A percentile compares a stretch with the other conserved stretches of the same genome.
These are phyloP conservation scores for Phylloscopus whistleri DNA, from an alignment of 2,113 vertebrate species.

Conservation along the genomic window DNA sequence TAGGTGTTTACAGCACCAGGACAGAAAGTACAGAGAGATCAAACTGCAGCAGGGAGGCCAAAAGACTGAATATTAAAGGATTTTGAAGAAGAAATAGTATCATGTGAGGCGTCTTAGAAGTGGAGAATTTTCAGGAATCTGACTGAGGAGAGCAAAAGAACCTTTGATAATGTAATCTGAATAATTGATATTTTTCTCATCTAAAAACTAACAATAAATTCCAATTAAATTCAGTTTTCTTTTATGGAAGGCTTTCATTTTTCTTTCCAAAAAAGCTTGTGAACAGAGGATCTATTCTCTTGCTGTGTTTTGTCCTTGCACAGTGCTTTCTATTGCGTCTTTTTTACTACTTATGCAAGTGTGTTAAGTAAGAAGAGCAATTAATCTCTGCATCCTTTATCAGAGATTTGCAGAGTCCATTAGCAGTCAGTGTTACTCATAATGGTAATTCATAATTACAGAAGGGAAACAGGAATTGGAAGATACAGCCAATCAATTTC, in stretches of 20 bases:
- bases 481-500: neutral
- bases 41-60: neutral
- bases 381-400: neutral
- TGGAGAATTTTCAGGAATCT: slow-evolving; percentile 5
- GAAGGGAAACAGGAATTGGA: neutral
- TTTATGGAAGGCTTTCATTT: neutral
- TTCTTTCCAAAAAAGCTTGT: neutral
- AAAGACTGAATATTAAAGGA: neutral
- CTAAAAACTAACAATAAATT: slow-evolving; percentile 22
- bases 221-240: neutral
- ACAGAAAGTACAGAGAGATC: neutral
- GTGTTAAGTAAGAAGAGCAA: neutral
- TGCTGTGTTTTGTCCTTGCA: slow-evolving; percentile 1
- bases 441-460: neutral
- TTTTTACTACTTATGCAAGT: neutral
- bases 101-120: neutral
- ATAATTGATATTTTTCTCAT: slow-evolving; percentile 41
- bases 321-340: neutral
- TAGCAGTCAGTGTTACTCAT: neutral
- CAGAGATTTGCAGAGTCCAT: neutral
- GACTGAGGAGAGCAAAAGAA: neutral
- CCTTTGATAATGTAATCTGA: slow-evolving; percentile 28
- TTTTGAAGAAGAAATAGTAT: neutral
- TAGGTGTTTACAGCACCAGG: neutral
- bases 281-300: neutral